Percentiles rank a stretch among this genome's conserved stretches.
Evolutionary conservation across 2,113 vertebrate genomes (phyloP).

Genomic region (Sorex araneus): DNA sequence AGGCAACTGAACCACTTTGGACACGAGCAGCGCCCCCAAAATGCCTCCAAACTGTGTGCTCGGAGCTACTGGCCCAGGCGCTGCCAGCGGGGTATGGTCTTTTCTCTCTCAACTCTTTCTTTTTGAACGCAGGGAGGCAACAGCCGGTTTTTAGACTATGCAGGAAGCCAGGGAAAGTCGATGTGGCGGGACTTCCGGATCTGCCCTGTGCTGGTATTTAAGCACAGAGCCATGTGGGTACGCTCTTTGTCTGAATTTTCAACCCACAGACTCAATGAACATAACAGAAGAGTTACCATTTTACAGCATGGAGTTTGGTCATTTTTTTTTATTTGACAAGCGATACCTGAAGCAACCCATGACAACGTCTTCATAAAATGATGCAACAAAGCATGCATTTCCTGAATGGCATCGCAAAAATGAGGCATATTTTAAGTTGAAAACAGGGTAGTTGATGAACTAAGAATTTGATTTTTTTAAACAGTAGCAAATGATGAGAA

Average conservation of each 20-base stretch:
- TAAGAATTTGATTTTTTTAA: slow-evolving; percentile 28
- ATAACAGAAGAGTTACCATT: neutral
- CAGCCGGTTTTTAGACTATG: too few species aligned
- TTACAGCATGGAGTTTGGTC: neutral
- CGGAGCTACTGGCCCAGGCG: too few species aligned
- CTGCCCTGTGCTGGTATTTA: too few species aligned
- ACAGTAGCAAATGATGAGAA: slow-evolving; percentile 11
- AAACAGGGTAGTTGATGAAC: neutral
- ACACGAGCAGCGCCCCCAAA: too few species aligned
- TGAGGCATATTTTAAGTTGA: neutral
- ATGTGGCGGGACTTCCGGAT: too few species aligned
- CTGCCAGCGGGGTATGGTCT: too few species aligned
- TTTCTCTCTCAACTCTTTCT: too few species aligned
- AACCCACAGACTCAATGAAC: neutral
- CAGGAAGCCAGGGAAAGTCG: too few species aligned
- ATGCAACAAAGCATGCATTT: neutral
- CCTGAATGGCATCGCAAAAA: neutral
- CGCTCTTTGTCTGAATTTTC: slow-evolving; percentile 8
- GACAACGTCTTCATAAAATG: neutral
- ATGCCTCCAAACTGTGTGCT: too few species aligned
- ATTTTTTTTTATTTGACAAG: neutral
- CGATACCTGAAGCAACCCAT: neutral
- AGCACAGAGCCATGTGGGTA: too few species aligned
- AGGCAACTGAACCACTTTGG: too few species aligned
- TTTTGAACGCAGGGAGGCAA: too few species aligned